A percentile compares a stretch with the other conserved stretches of the same genome.
These are phyloP conservation scores for Aptenodytes patagonicus DNA, from an alignment of 2,113 vertebrate genomes.

Conservation along the genomic window DNA sequence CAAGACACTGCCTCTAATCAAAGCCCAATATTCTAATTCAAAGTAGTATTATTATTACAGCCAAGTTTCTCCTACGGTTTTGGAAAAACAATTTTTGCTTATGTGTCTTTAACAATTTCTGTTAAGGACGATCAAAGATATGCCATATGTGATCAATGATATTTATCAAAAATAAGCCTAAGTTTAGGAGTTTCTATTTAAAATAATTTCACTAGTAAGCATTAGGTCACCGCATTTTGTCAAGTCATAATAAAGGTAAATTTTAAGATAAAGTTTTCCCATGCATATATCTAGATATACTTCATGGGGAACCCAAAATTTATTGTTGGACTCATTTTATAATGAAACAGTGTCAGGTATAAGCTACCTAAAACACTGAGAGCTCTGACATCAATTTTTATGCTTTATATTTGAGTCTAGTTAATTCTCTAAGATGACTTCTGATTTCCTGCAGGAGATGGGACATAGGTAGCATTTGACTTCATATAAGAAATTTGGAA, in stretches of 20 bases:
- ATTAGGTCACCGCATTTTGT: neutral
- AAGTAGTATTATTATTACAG: neutral
- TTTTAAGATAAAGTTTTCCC: neutral
- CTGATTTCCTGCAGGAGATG: neutral
- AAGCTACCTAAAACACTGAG: neutral
- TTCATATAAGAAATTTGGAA: accelerated
- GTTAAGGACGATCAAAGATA: neutral
- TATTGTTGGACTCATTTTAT: neutral
- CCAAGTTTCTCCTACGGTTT: neutral
- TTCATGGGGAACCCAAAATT: neutral
- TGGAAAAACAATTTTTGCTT: neutral
- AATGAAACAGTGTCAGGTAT: neutral
- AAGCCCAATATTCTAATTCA: neutral
- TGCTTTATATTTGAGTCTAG: neutral
- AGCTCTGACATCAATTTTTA: neutral
- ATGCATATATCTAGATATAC: neutral
- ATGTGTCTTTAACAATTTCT: neutral
- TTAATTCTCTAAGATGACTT: neutral
- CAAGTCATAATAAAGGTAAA: neutral
- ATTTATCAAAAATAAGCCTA: neutral
- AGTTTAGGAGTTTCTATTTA: neutral
- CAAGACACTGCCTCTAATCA: neutral
- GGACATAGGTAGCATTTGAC: neutral
- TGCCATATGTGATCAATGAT: accelerated
- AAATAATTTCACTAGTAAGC: neutral